Percentiles rank a stretch among this genome's conserved stretches.
Evolutionary conservation across 2,797 vertebrate genomes (phyloP).

Genomic region (Semaprochilodus insignis): DNA sequence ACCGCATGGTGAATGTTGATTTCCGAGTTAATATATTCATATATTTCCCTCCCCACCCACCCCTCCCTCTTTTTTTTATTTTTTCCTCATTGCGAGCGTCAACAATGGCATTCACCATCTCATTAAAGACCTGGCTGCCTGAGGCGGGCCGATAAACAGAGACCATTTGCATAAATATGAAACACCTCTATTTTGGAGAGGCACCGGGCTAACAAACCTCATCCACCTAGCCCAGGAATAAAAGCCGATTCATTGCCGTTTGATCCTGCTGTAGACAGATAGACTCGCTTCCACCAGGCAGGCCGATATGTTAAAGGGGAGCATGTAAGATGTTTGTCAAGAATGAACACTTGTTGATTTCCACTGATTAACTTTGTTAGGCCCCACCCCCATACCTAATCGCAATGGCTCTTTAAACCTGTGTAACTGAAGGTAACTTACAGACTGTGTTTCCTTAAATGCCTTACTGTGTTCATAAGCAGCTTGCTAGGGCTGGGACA

Average conservation of each 20-base stretch:
- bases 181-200: constrained; percentile 62
- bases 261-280: constrained; percentile 53
- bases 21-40: constrained; percentile 61
- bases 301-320: constrained; percentile 36
- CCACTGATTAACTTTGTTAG: constrained; percentile 28
- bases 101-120: constrained; percentile 66
- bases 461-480: neutral
- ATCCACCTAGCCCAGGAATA: constrained; percentile 49
- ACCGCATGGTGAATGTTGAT: constrained; percentile 54
- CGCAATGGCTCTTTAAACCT: neutral
- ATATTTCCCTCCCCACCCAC: constrained; percentile 29
- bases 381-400: neutral
- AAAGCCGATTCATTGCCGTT: constrained; percentile 50
- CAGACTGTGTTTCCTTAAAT: neutral
- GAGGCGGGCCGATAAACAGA: constrained; percentile 63
- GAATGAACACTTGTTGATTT: constrained; percentile 54
- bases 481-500: neutral
- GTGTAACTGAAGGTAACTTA: neutral
- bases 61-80: constrained; percentile 46
- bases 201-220: constrained; percentile 56
- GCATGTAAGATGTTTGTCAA: constrained; percentile 29
- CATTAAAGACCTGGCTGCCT: constrained; percentile 65
- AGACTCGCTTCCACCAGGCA: constrained; percentile 44
- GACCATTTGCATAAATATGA: constrained; percentile 66
- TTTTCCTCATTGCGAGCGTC: constrained; percentile 58